Conservation (phyloP, 1,140 invertebrate species). For the Doryteuthis pealeii region DNA sequence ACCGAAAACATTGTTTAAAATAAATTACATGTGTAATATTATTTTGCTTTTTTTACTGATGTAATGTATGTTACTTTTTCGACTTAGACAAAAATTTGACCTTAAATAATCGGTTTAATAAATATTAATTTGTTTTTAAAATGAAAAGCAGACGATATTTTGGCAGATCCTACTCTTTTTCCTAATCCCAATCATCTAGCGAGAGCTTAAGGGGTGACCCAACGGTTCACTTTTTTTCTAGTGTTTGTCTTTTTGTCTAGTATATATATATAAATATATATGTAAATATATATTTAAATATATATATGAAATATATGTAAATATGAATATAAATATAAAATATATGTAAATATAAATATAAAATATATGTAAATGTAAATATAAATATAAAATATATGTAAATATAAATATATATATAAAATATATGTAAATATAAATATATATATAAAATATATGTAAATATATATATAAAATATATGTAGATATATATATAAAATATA, state of each 20-base stretch:
- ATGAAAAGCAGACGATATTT: too few species aligned
- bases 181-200: too few species aligned
- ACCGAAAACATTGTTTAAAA: too few species aligned
- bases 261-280: conserved; percentile 4
- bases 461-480: not conserved
- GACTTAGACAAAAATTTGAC: too few species aligned
- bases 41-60: too few species aligned
- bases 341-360: not conserved
- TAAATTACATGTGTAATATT: too few species aligned
- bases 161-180: too few species aligned
- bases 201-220: too few species aligned
- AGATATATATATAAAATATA: not conserved
- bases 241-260: not conserved
- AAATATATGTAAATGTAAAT: not conserved
- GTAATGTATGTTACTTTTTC: too few species aligned
- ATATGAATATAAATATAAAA: not conserved
- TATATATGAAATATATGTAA: not conserved
- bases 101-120: too few species aligned
- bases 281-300: not conserved
- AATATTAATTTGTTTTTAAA: too few species aligned
- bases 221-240: not conserved
- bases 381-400: not conserved
- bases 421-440: not conserved
- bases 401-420: not conserved
- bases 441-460: not conserved